Percentiles rank a stretch among this genome's conserved stretches.
These are phyloP conservation scores for Triplophysa dalaica DNA, from an alignment of 2,113 vertebrate species.

Conservation along the genomic window DNA sequence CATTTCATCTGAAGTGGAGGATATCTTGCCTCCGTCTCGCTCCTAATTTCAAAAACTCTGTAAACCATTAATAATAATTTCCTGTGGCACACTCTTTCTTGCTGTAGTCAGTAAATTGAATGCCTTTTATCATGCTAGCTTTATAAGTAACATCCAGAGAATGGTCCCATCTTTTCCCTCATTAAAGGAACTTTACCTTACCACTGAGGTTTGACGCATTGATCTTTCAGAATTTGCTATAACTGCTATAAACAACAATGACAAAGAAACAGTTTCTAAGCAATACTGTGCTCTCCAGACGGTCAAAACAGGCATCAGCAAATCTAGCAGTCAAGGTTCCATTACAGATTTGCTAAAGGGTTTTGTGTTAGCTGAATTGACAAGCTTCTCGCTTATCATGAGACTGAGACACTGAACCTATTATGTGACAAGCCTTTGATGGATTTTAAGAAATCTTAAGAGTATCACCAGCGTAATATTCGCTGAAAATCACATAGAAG, in stretches of 20 bases:
- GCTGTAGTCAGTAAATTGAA: background rate
- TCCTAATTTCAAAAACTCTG: background rate
- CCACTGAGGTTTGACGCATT: constrained; percentile 3
- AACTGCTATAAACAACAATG: background rate
- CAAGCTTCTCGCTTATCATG: background rate
- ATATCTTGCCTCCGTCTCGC: background rate
- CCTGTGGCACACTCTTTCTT: background rate
- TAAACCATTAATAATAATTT: background rate
- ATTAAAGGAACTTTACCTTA: background rate
- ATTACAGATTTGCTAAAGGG: background rate
- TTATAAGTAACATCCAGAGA: background rate
- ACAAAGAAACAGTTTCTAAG: no score
- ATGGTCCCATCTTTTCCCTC: background rate
- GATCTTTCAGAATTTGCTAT: constrained; percentile 6
- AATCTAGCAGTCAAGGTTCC: constrained; percentile 5
- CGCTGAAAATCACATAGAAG: constrained; percentile 28
- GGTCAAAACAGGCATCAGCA: background rate
- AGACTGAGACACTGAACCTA: background rate
- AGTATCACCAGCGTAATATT: constrained; percentile 6
- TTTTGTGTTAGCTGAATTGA: constrained; percentile 25
- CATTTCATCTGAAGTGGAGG: no score
- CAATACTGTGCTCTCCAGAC: background rate
- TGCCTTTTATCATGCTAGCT: background rate
- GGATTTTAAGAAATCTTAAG: constrained; percentile 3
- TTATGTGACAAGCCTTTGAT: constrained; percentile 29